phyloP scores from a whole-genome alignment of 2,888 invertebrate species.

The Drosophila multiciliata region DNA sequence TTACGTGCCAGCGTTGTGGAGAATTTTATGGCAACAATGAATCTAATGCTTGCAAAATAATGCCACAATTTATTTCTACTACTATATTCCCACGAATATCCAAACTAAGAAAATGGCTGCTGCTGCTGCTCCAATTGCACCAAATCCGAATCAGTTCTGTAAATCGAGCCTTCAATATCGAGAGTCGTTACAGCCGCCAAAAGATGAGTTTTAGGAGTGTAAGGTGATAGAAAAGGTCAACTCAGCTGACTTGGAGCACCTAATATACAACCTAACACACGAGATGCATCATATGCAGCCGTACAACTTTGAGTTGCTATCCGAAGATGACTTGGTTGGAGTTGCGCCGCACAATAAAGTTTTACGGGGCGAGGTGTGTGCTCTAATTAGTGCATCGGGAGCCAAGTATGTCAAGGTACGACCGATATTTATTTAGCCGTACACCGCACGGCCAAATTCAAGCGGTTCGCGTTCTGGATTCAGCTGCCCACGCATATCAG shows the following conservation, averaged over 20 bases:
- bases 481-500: conserved; percentile 17
- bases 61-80: conserved; percentile 40
- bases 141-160: neutral
- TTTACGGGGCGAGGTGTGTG: conserved; percentile 35
- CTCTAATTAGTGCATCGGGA: neutral
- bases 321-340: conserved; percentile 37
- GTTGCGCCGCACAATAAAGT: conserved; percentile 8
- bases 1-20: conserved; percentile 60
- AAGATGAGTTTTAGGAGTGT: conserved; percentile 32
- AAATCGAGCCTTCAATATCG: conserved; percentile 42
- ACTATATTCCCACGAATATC: too few species aligned
- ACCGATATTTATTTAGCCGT: conserved; percentile 36
- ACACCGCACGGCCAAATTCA: conserved; percentile 25
- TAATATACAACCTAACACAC: conserved; percentile 22
- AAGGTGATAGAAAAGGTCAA: conserved; percentile 27
- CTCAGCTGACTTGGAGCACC: conserved; percentile 16
- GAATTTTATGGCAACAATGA: conserved; percentile 50
- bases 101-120: neutral
- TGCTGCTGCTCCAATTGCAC: neutral
- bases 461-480: conserved; percentile 42
- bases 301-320: conserved; percentile 12
- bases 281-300: conserved; percentile 3
- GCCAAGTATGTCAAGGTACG: conserved; percentile 20
- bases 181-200: conserved; percentile 19
- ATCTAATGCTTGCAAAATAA: conserved; percentile 49